Evolutionary conservation across 2,797 vertebrate genomes (phyloP), one percentile per base, ranked within the genome.

Genomic region (Diglossa cyanea): DNA sequence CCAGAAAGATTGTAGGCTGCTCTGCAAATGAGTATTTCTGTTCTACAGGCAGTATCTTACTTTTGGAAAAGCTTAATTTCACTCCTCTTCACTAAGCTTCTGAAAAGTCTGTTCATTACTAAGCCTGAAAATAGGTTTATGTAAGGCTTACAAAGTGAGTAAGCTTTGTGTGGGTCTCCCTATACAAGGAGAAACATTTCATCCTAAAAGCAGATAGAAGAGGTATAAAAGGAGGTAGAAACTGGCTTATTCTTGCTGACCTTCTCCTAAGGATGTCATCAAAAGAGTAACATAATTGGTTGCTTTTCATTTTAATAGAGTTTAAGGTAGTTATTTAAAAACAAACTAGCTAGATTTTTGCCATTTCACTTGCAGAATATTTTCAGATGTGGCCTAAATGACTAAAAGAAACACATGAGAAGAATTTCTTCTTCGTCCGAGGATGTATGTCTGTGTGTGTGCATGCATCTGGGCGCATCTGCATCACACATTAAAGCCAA

Each of bases 41-140:
- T 95, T 95, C 72, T 78, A 82, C 72, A 92, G 84, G 50, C 92
- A 63, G 71, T 80, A 79, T 86, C 79, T 87, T 91, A 76, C 68
- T 71, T 68, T 91, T 71, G 68, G 89, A 91, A 92, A 94, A 79
- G 58, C 86, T 80, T 93, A 87, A 85, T 96, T 91, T 95, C 84
- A 86, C 72, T 95, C 51, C 75, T 93, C 68, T 80, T 91, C 72
- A 57, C 71, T 94, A 90, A 94, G 86, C 81, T 66, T 67, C 84
- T 89, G 86, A 93, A 94, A 95, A 94, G 47, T 62, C 75, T 95
- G 35, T 68, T 95, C 89, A 87, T 92, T 94, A 83, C 65, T 96
- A 90, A 93, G 78, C 84, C 76, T 93, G 75, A 92, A 96, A 95
- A 97, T 89, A 93, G 75, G 75, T 94, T 95, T 96, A 95, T 51